A percentile compares a stretch with the other conserved stretches of the same genome.
Evolutionary conservation across 2,797 vertebrate species (phyloP).

Genomic region (Sebastes goodei): DNA sequence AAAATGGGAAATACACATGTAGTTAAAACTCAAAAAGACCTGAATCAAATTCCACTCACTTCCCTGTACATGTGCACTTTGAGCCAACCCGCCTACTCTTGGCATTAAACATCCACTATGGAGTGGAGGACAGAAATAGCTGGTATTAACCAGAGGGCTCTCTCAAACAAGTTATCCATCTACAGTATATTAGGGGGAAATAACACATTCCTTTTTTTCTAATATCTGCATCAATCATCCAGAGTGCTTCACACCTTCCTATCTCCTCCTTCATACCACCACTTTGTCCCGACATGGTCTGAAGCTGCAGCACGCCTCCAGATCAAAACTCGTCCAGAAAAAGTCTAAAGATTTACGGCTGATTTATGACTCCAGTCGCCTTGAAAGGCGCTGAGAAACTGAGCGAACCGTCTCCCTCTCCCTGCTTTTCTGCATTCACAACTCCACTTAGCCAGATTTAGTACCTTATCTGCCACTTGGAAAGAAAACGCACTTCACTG

Average conservation of each 20-base stretch:
- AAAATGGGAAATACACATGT: constrained; percentile 3
- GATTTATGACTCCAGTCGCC: constrained; percentile 44
- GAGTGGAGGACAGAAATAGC: background rate
- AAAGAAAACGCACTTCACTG: constrained; percentile 22
- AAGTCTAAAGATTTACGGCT: constrained; percentile 29
- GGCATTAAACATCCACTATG: background rate
- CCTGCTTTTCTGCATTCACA: constrained; percentile 16
- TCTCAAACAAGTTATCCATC: background rate
- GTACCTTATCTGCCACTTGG: constrained; percentile 33
- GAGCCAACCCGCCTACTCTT: background rate
- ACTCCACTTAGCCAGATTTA: constrained; percentile 7
- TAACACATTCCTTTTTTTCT: background rate
- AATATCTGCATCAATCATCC: background rate
- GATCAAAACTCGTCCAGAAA: constrained; percentile 19
- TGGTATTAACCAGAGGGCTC: background rate
- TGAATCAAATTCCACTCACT: background rate
- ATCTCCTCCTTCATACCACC: background rate
- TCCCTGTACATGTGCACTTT: background rate
- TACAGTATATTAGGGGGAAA: background rate
- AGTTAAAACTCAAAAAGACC: constrained; percentile 17
- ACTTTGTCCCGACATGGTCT: background rate
- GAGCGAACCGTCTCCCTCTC: background rate
- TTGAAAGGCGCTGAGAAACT: constrained; percentile 32
- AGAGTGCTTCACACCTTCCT: background rate
- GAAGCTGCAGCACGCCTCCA: background rate